Evolutionary conservation across 1,140 invertebrate genomes (phyloP), one percentile per base, ranked within the genome.

Genomic region (Paramacrobiotus metropolitanus): DNA sequence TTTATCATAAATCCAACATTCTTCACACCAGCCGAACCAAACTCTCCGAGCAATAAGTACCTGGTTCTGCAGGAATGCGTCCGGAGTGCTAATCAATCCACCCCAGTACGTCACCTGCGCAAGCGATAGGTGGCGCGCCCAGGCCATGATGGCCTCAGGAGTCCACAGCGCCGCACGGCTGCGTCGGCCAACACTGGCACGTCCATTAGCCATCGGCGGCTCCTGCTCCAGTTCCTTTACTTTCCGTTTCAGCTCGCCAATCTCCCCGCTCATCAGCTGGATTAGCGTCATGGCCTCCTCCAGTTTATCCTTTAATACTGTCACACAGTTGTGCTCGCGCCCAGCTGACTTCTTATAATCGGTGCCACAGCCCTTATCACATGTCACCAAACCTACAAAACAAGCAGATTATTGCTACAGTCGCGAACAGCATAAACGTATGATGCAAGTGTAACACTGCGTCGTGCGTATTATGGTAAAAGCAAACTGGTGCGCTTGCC

Each of bases 31-130:
- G n/a, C n/a, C n/a, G n/a, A n/a, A n/a, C n/a, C n/a, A n/a, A n/a
- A n/a, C n/a, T n/a, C n/a, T n/a, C n/a, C 80, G 87, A n/a, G n/a
- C n/a, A n/a, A n/a, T n/a, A n/a, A n/a, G n/a, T n/a, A n/a, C n/a
- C 84, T 62, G 83, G 81, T 15, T 55, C 83, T 95, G 77, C 65
- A 94, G 75, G 31, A 86, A 80, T 72, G 87, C 85, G 76, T 95
- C 90, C 2, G 90, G 91, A 1, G 91, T 95, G 21, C 87, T 91
- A 62, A 94, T 93, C 87, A 95, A 94, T 61, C 90, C 90, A 61
- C 90, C 91, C 48, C 48, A 55, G 48, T 55, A 55, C 15, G 48
- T 55, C 15, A 55, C 48, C 24, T 55, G 48, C 15, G 48, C 48
- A 9, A 55, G 24, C 15, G 48, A 20, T 15, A 55, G 48, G 4